These are phyloP conservation scores for Hirudo medicinalis DNA, from an alignment of 1,140 invertebrate genomes.

Conservation along the genomic window DNA sequence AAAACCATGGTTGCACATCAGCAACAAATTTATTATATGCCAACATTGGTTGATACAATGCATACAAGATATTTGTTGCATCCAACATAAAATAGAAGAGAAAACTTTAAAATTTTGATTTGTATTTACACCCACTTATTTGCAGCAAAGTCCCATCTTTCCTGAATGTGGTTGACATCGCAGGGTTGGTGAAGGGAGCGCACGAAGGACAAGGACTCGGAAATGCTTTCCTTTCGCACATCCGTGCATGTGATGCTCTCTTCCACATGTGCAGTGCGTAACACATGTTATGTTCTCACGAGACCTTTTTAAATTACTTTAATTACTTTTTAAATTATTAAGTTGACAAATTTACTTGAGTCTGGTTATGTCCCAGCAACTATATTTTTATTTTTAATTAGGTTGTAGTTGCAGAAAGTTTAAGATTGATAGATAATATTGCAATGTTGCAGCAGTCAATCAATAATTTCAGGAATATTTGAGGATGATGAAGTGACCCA, in stretches of 20 bases:
- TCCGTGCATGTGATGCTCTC: conserved; percentile 95
- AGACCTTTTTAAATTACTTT: not conserved
- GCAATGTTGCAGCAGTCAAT: no score
- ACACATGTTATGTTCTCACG: not conserved
- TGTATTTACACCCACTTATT: conserved; percentile 22
- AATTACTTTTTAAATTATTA: no score
- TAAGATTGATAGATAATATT: no score
- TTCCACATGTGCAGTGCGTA: conserved; percentile 90
- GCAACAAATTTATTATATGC: not conserved
- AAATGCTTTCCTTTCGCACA: conserved; percentile 95
- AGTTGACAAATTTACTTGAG: no score
- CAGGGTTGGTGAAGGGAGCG: conserved; percentile 92
- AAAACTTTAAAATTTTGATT: not conserved
- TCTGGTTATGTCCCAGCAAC: no score
- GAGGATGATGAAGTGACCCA: conserved; percentile 96
- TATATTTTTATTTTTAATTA: no score
- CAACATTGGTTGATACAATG: not conserved
- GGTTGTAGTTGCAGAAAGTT: no score
- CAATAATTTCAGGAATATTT: conserved; percentile 64
- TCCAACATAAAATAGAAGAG: no score
- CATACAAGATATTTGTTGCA: no score
- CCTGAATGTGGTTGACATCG: conserved; percentile 93
- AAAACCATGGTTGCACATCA: not conserved
- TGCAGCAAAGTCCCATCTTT: conserved; percentile 83
- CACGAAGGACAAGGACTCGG: conserved; percentile 94